Percentiles rank a stretch among this genome's conserved stretches.
Evolutionary conservation across 2,888 invertebrate species (phyloP).

Genomic region (Chironomus riparius): DNA sequence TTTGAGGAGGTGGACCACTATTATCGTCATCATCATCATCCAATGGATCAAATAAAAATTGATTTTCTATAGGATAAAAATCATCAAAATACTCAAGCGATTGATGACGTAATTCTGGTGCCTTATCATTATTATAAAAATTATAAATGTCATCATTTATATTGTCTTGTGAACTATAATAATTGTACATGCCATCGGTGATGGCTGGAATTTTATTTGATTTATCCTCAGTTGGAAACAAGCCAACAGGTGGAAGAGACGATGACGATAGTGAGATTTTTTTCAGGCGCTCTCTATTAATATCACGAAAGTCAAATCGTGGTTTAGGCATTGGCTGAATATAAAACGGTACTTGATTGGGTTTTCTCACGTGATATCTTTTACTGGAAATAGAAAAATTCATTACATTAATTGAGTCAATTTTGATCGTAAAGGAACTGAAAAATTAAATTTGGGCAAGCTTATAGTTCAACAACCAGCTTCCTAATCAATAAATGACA

Average conservation of each 20-base stretch:
- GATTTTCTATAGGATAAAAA: conserved; percentile 10
- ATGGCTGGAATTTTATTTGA: background rate
- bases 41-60: background rate
- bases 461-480: too few relatives aligned
- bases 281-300: conserved; percentile 15
- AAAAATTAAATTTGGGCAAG: background rate
- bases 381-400: conserved; percentile 4
- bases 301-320: conserved; percentile 17
- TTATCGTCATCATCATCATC: conserved; percentile 2
- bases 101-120: conserved; percentile 7
- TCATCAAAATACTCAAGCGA: conserved; percentile 16
- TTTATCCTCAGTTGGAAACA: conserved; percentile 12
- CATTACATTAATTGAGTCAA: background rate
- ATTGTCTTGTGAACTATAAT: conserved; percentile 16
- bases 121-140: conserved; percentile 17
- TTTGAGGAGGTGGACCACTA: background rate
- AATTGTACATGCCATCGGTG: conserved; percentile 14
- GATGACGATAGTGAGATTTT: conserved; percentile 17
- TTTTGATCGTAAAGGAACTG: background rate
- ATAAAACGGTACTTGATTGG: conserved; percentile 10
- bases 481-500: background rate
- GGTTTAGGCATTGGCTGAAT: conserved; percentile 22
- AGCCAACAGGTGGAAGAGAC: conserved; percentile 17
- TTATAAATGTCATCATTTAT: conserved; percentile 20
- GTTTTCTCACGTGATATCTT: conserved; percentile 18